Base-by-base conservation (phyloP, 2,888 invertebrate species). In the Opisthograptis luteolata region DNA sequence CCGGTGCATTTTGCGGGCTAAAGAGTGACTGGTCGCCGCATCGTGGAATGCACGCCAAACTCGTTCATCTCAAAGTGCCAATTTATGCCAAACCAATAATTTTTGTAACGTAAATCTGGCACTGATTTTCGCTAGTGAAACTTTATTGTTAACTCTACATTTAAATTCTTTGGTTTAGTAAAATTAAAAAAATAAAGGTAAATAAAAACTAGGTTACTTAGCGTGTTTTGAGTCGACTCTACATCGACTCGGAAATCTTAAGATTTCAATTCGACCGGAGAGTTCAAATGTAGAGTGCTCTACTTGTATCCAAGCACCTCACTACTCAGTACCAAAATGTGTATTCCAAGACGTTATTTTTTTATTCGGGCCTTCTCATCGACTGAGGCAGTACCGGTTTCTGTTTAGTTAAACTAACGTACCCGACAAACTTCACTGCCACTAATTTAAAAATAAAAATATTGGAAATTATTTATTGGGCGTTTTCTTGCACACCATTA, bases 381-480 rank as follows among this genome's bases (percentile, higher is more conserved):
- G 72, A 76, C 76, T 73, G 79, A 79, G 79, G 79, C 84, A 81
- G 79, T 66, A 76, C 78, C 77, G 75, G 81, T 66, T 85, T 89
- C 66, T 68, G 80, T 87, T 86, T 73, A 70, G 76, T 69, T 76
- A 64, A 68, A 70, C 76, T 76, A 75, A 79, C 79, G 79, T 82
- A 78, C 81, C 84, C 83, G 76, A 82, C 76, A 82, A 86, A 87
- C 84, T 90, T 89, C 89, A 90, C 89, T 90, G 89, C 89, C 89
- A 90, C 86, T 88, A 89, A 89, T 84, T 87, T 88, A 89, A 89
- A 85, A 88, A 88, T 88, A 87, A 89, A 87, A 89, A 85, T 89
- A 90, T 87, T 87, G 86, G 87, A 88, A 88, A 87, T 69, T 77
- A 84, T 57, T 28, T 42, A 14, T 2, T 55, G 39, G 20, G 36